Evolutionary conservation across 2,888 invertebrate species (phyloP), one percentile per base, ranked within the genome.

Genomic region (Dusona sp.): DNA sequence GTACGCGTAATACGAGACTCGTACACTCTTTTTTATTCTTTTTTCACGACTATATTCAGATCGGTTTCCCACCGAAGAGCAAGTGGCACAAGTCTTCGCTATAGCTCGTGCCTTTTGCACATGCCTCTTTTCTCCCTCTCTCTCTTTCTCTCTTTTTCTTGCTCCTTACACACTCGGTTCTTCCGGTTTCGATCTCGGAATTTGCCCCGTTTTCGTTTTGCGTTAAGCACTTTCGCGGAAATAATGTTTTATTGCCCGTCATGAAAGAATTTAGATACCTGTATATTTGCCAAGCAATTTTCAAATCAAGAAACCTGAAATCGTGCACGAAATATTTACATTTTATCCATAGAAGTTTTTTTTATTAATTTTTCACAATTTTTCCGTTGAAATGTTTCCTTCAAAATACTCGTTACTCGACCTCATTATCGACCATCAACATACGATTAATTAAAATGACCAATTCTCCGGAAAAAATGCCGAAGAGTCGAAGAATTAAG

Each of bases 41-140:
- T 33, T 22, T 68, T 45, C 25, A 45, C 48, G 2, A 33, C 33
- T 6, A 48, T 75, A 45, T 54, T 22, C 67, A 19, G 65, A 78
- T 78, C 70, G 70, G 68, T 70, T 70, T 70, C 70, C 42, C 51
- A 78, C 19, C 51, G 38, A 29, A 36, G 78, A 61, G 29, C 79
- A 79, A 79, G 70, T 79, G 68, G 79, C 70, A 61, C 79, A n/a
- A 70, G 19, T 45, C 38, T 45, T 65, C 57, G 13, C 51, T 51
- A 42, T 1, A 9, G 16, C 19, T 48, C 42, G 33, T 29, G 51
- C 51, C 16, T 45, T 4, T 19, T 36, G 68, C 68, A 29, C 45
- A 70, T 42, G 48, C 48, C 11, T 25, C 48, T n/a, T n/a, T n/a
- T n/a, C n/a, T n/a, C n/a, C n/a, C n/a, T n/a, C n/a, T 68, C 38